Evolutionary conservation across 2,888 invertebrate genomes (phyloP), one percentile per base, ranked within the genome.

Genomic region (Drosophila nigricruria): DNA sequence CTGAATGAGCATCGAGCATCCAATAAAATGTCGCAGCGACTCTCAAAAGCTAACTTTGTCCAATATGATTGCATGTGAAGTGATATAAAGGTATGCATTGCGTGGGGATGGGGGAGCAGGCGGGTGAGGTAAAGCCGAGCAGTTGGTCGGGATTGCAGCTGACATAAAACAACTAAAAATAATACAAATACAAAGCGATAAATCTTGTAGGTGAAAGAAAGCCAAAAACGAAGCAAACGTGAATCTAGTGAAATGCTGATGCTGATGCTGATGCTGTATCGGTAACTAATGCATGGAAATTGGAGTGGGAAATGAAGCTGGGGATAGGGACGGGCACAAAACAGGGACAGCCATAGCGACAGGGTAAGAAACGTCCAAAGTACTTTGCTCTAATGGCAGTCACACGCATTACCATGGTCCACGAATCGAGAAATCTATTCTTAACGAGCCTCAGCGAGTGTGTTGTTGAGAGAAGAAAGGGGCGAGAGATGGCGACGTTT

Each of bases 181-280:
- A 89, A 90, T 89, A 90, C 89, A 90, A 88, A 85, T 88, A 87
- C 85, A 83, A 79, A 82, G 83, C 88, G 74, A 89, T 89, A 89
- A 89, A 89, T 89, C 90, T 89, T 89, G 90, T 90, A 90, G 89
- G 89, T 90, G 90, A 89, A 89, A 89, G 88, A 89, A 78, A 88
- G 84, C 75, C 73, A 62, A 54, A 70, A 70, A 40, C 61, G 61
- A 72, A 66, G 38, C 54, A 66, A 71, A 60, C 59, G 42, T 67
- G 68, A 61, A 62, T 30, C 70, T 69, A 67, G 69, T 61, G 66
- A 77, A 79, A 79, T 45, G 45, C 45, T 66, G 18, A 40, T 10
- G 67, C 45, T 66, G 18, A 40, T 10, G 67, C 57, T 56, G 79
- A 64, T 73, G 79, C 62, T 67, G 73, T 50, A 76, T 75, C 66